Conservation (phyloP, 2,113 vertebrate genomes). For the Plecotus auritus region DNA sequence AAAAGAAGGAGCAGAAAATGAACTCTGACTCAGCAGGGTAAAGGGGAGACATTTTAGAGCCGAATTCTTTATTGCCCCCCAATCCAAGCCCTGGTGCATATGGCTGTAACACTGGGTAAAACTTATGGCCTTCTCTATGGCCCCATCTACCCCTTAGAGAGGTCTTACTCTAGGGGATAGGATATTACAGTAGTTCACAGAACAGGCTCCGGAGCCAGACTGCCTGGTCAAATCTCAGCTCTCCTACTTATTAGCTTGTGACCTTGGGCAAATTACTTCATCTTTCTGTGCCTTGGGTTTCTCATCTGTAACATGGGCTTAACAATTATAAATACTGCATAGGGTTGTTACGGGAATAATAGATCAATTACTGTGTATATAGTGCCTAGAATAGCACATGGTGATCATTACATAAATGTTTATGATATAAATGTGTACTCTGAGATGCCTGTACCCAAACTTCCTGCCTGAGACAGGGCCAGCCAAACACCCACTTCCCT, state of each 20-base stretch:
- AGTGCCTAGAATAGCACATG: not conserved
- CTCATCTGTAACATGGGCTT: not conserved
- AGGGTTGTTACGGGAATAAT: not conserved
- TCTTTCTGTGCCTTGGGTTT: not conserved
- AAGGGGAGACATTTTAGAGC: not conserved
- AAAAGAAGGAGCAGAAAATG: not conserved
- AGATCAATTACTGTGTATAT: not conserved
- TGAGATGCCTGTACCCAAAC: not conserved
- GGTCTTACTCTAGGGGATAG: not conserved
- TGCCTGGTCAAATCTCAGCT: not conserved
- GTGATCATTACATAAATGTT: not conserved
- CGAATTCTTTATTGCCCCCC: not conserved
- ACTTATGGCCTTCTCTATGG: not conserved
- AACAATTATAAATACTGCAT: not conserved
- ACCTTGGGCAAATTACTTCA: not conserved
- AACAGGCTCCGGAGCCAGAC: not conserved
- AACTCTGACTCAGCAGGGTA: constrained; percentile 4
- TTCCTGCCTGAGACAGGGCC: not conserved
- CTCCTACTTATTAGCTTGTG: not conserved
- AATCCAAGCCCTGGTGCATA: not conserved
- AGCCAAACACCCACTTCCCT: not conserved
- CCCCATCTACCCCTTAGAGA: not conserved
- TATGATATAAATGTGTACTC: not conserved
- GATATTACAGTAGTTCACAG: not conserved
- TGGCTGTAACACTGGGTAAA: not conserved